These are phyloP conservation scores for Aquatica leii DNA, from an alignment of 2,888 invertebrate genomes.

Conservation along the genomic window DNA sequence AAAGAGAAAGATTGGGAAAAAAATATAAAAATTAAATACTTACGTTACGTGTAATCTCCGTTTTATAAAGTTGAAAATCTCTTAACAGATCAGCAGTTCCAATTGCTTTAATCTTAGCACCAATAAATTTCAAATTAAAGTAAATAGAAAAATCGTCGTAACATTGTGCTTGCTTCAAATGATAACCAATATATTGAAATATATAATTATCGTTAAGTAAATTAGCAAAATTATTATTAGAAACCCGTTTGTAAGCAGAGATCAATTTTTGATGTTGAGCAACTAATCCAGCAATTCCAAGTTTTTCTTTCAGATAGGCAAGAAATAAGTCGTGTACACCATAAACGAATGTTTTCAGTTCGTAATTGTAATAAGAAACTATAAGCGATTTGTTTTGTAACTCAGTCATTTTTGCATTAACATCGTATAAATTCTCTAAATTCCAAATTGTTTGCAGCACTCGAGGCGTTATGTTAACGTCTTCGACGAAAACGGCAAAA, in stretches of 20 bases:
- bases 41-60: slow-evolving; percentile 65
- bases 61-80: slow-evolving; percentile 72
- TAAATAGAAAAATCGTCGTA: slow-evolving; percentile 69
- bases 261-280: slow-evolving; percentile 68
- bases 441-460: slow-evolving; percentile 64
- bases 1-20: too few species aligned
- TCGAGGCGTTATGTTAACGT: slow-evolving; percentile 65
- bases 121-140: slow-evolving; percentile 73
- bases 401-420: slow-evolving; percentile 71
- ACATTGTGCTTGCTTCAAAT: slow-evolving; percentile 67
- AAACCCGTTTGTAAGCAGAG: slow-evolving; percentile 65
- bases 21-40: slow-evolving; percentile 52
- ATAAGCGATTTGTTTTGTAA: slow-evolving; percentile 74
- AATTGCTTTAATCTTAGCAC: slow-evolving; percentile 72
- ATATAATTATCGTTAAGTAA: slow-evolving; percentile 78
- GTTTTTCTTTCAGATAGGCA: slow-evolving; percentile 66
- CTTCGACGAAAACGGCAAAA: slow-evolving; percentile 73
- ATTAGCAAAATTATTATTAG: slow-evolving; percentile 63
- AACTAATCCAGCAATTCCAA: slow-evolving; percentile 59
- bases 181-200: slow-evolving; percentile 75
- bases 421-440: slow-evolving; percentile 62
- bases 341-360: slow-evolving; percentile 70
- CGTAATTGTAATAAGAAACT: slow-evolving; percentile 69
- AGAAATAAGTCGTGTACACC: slow-evolving; percentile 76
- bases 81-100: slow-evolving; percentile 74